Evolutionary conservation across 2,113 vertebrate genomes (phyloP), one percentile per base, ranked within the genome.

Genomic region (Tragulus kanchil): DNA sequence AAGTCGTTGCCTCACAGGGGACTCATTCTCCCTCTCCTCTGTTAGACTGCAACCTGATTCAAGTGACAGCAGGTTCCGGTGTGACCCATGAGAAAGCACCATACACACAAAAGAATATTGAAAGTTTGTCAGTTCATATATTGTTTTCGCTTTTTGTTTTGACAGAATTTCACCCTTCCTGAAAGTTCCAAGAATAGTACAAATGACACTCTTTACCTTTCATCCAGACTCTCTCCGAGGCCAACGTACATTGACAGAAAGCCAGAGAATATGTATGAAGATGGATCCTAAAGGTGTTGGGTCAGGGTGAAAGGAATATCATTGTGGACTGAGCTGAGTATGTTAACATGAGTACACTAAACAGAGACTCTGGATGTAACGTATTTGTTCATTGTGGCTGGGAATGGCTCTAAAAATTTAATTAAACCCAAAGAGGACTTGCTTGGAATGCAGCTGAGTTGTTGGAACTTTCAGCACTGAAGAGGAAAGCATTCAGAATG

Each of bases 111-210:
- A 93, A 94, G 77, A 83, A 89, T 48, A 84, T 4, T 28, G 85
- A 95, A 61, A 77, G 31, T 69, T 58, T 62, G 69, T 95, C 61
- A 17, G 28, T 59, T 56, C 13, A 42, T 17, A 50, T 6, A n/a
- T 50, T 67, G 19, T 67, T 95, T 36, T 97, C 65, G 0, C 26
- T 62, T 86, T 89, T 82, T 78, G 78, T 82, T 89, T 91, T 82
- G 52, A 85, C 56, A 56, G 56, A 59, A 56, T 87, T 85, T 88
- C 23, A 48, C n/a, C 69, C 52, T 84, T 89, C 67, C 61, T 17
- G 14, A 65, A 84, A 85, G 58, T 17, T 61, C 50, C 17, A 62
- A 42, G 67, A 91, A 17, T 62, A 85, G 31, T 42, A 69, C 90
- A 90, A 54, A 69, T 3, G 5, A 87, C 56, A 89, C 17, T 42